Base-by-base conservation (phyloP, 2,888 invertebrate species). In the Rotaria sp. region DNA sequence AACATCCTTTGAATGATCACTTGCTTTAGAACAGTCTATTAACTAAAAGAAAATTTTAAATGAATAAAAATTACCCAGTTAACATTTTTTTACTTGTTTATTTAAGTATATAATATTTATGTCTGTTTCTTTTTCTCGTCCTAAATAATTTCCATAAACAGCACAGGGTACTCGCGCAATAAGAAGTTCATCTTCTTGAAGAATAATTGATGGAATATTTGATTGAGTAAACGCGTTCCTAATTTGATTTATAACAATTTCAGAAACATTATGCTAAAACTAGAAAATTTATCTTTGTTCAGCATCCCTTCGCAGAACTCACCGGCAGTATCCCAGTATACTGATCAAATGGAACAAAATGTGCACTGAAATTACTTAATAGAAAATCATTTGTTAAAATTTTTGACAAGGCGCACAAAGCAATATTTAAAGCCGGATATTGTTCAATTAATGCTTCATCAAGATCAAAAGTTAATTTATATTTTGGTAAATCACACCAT, bases 401-500 rank as follows among this genome's bases (percentile, higher is more conserved):
- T 26, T 80, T 24, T 26, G 80, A 80, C 5, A 80, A 26, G 15
- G 80, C 80, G 15, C 80, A 45, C n/a, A 45, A 45, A 24, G 80
- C 80, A 35, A 80, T 80, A n/a, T 80, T 80, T 26, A 45, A 45
- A n/a, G 80, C 41, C 13, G 80, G 80, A 80, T 3, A 80, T 8
- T 8, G 24, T 45, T 41, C 80, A n/a, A 80, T 80, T 24, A 24
- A 45, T 11, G 11, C 5, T 15, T 41, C 80, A 15, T 80, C 35
- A n/a, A 80, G 80, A 45, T 7, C 26, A 45, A 80, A 45, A 26
- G 10, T 80, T 8, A 26, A 80, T 80, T 45, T 21, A 80, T 80
- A 80, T 80, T 45, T 80, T n/a, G 41, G 45, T 80, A 45, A 41
- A 45, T 80, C 45, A 80, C 45, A 80, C 80, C 80, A 80, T n/a